Evolutionary conservation across 64 coral and sea anemone genomes (phyloP).

Genomic region (Montipora foliosa): DNA sequence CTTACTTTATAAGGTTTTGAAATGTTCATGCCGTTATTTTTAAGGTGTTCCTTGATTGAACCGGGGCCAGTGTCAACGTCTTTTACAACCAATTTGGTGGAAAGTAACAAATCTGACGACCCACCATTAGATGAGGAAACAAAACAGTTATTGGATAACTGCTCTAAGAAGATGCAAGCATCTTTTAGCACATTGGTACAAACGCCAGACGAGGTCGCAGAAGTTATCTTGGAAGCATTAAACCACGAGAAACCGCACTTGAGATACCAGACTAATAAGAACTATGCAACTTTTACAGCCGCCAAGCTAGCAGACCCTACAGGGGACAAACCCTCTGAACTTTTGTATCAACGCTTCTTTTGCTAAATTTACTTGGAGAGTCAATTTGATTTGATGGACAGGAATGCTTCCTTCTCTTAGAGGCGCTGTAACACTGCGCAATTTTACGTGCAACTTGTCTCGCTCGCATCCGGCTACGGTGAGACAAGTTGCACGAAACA

Average conservation of each 20-base stretch:
- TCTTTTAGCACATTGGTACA: constrained; percentile 39
- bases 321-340: constrained; percentile 40
- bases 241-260: constrained; percentile 46
- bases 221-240: constrained; percentile 55
- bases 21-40: neutral
- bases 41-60: constrained; percentile 74
- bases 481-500: too few relatives aligned
- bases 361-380: neutral
- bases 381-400: neutral
- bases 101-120: neutral
- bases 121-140: constrained; percentile 73
- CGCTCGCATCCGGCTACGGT: too few relatives aligned
- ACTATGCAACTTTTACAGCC: constrained; percentile 9
- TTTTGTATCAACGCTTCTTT: constrained; percentile 52
- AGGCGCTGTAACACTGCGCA: too few relatives aligned
- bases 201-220: constrained; percentile 65
- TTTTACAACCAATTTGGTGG: constrained; percentile 20
- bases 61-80: constrained; percentile 72
- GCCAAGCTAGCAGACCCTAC: constrained; percentile 64
- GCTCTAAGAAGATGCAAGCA: constrained; percentile 13
- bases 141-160: constrained; percentile 59
- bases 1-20: neutral
- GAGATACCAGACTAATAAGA: constrained; percentile 74
- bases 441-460: too few relatives aligned
- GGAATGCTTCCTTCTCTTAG: too few relatives aligned